A percentile compares a stretch with the other conserved stretches of the same genome.
These are phyloP conservation scores for Callyntrura guangdongensis DNA, from an alignment of 2,888 invertebrate genomes.

Conservation along the genomic window DNA sequence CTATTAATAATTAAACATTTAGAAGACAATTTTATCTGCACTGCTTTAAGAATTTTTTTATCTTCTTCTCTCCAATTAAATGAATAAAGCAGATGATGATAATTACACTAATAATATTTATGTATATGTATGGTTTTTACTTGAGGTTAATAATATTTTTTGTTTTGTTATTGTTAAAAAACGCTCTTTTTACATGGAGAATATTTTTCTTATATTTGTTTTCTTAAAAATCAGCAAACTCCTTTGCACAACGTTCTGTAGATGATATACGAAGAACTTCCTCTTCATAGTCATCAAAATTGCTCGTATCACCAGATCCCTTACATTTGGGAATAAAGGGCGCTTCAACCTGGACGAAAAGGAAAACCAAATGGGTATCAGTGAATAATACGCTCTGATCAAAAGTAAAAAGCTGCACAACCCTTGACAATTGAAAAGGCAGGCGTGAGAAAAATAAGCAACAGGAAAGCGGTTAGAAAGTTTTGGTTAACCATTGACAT, in stretches of 20 bases:
- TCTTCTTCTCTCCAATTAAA: constrained; percentile 14
- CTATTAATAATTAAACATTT: neutral
- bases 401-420: too few relatives aligned
- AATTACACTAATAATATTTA: too few relatives aligned
- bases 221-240: constrained; percentile 97
- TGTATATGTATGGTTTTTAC: neutral
- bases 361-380: constrained; percentile 10
- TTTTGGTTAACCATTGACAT: neutral
- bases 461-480: too few relatives aligned
- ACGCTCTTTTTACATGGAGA: constrained; percentile 26
- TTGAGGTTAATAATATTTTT: constrained; percentile 45
- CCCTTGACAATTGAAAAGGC: too few relatives aligned
- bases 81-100: constrained; percentile 25
- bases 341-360: constrained; percentile 92
- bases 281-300: constrained; percentile 99
- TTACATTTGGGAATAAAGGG: constrained; percentile 99
- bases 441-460: too few relatives aligned
- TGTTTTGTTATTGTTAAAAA: constrained; percentile 42
- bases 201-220: constrained; percentile 47
- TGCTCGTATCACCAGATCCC: constrained; percentile 99
- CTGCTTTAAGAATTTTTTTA: neutral
- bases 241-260: constrained; percentile 99
- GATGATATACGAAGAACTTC: constrained; percentile 99
- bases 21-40: constrained; percentile 35
- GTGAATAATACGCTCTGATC: too few relatives aligned